phyloP scores from a whole-genome alignment of 2,888 invertebrate species.

The Hydraecia micacea region DNA sequence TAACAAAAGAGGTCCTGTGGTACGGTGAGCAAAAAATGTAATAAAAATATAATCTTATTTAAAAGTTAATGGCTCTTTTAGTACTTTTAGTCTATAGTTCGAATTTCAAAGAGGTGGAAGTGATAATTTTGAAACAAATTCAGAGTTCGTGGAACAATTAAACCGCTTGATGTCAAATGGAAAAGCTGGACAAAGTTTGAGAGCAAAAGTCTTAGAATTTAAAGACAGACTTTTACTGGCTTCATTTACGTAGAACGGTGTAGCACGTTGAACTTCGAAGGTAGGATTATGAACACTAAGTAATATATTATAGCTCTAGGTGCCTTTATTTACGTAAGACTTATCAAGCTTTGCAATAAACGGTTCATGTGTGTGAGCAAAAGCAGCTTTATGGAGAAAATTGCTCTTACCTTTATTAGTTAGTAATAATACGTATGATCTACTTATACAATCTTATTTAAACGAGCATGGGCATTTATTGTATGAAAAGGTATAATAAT shows the following conservation, averaged over 20 bases:
- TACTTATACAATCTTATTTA: neutral
- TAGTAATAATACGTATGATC: neutral
- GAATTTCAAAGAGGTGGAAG: slow-evolving; percentile 75
- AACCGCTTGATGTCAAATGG: slow-evolving; percentile 83
- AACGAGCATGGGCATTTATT: neutral
- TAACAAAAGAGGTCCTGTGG: slow-evolving; percentile 65
- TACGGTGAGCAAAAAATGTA: slow-evolving; percentile 49
- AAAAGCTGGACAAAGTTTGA: slow-evolving; percentile 81
- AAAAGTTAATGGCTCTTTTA: slow-evolving; percentile 70
- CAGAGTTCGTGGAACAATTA: slow-evolving; percentile 83
- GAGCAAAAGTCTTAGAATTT: slow-evolving; percentile 77
- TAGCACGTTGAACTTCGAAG: slow-evolving; percentile 63
- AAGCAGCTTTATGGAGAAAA: slow-evolving; percentile 17
- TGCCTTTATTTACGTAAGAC: slow-evolving; percentile 47
- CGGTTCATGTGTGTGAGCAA: slow-evolving; percentile 37
- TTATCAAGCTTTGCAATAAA: slow-evolving; percentile 39
- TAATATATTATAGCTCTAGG: slow-evolving; percentile 52
- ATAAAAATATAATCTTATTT: slow-evolving; percentile 65
- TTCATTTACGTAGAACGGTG: slow-evolving; percentile 68
- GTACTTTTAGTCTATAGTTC: slow-evolving; percentile 66
- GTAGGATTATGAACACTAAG: slow-evolving; percentile 62
- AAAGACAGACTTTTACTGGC: slow-evolving; percentile 73
- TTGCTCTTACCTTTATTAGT: slow-evolving; percentile 12
- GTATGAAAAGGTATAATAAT: too few species aligned
- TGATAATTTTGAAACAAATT: slow-evolving; percentile 73